phyloP scores from a whole-genome alignment of 2,888 invertebrate genomes.

The Parochlus steinenii region DNA sequence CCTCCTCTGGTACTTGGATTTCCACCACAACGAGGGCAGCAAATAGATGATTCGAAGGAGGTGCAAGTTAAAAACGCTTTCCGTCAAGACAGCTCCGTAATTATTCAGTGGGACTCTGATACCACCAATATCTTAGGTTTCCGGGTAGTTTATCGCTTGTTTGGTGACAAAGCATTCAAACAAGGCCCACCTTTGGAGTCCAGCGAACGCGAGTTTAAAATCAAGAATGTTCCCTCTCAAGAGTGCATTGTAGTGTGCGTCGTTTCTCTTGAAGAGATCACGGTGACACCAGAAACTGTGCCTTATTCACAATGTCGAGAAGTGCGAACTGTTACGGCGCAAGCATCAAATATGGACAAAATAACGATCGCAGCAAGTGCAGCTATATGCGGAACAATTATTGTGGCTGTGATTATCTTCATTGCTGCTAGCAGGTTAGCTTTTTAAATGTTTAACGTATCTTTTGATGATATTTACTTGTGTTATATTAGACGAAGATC shows the following conservation, averaged over 20 bases:
- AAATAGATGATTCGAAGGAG: slow-evolving; percentile 51
- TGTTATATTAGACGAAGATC: slow-evolving; percentile 40
- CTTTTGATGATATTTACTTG: not conserved
- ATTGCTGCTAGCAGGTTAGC: slow-evolving; percentile 57
- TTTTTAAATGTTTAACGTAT: slow-evolving; percentile 5
- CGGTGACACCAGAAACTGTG: slow-evolving; percentile 73
- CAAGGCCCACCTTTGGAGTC: slow-evolving; percentile 80
- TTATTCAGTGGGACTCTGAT: slow-evolving; percentile 84
- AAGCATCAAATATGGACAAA: slow-evolving; percentile 83
- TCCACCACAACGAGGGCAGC: slow-evolving; percentile 44
- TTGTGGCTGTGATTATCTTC: slow-evolving; percentile 78
- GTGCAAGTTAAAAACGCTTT: slow-evolving; percentile 75
- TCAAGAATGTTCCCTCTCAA: slow-evolving; percentile 83
- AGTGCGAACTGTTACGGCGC: slow-evolving; percentile 67
- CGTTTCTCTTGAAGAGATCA: slow-evolving; percentile 73
- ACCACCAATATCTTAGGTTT: slow-evolving; percentile 78
- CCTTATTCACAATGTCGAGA: slow-evolving; percentile 78
- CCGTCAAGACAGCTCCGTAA: slow-evolving; percentile 64
- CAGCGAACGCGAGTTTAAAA: slow-evolving; percentile 80
- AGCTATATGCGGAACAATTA: slow-evolving; percentile 82
- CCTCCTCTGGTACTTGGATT: slow-evolving; percentile 58
- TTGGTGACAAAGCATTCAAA: slow-evolving; percentile 79
- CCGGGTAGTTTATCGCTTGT: slow-evolving; percentile 72
- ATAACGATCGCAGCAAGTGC: slow-evolving; percentile 88
- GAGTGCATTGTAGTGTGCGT: slow-evolving; percentile 91